Conservation (phyloP, 1,140 invertebrate species). For the Sinella curviseta region DNA sequence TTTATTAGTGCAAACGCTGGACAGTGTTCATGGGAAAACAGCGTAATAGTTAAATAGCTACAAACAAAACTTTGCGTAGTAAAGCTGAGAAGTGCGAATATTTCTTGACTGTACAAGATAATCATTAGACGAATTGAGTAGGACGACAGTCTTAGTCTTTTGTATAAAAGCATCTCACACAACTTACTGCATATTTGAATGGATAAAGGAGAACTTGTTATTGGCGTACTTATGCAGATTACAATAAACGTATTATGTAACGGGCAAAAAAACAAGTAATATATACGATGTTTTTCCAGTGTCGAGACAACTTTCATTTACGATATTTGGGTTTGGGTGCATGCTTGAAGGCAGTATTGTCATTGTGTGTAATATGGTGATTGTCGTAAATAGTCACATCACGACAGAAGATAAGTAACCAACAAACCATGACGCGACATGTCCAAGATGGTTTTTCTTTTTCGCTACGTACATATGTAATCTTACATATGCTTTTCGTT, state of each 20-base stretch:
- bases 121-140: neutral
- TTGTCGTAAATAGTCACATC: slow-evolving; percentile 2
- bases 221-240: too few species aligned
- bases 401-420: neutral
- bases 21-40: neutral
- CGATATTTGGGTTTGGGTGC: too few species aligned
- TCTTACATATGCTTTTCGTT: neutral
- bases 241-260: too few species aligned
- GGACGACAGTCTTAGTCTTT: neutral
- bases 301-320: too few species aligned
- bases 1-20: neutral
- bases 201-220: too few species aligned
- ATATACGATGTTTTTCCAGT: too few species aligned
- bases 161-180: too few species aligned
- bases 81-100: neutral
- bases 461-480: neutral
- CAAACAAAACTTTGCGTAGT: neutral
- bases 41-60: neutral
- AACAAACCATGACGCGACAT: neutral
- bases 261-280: too few species aligned
- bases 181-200: neutral
- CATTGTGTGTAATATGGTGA: neutral
- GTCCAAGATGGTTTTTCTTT: neutral
- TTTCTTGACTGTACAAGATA: neutral
- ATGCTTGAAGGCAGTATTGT: neutral